phyloP scores from a whole-genome alignment of 2,797 vertebrate species.

The Lates japonicus region DNA sequence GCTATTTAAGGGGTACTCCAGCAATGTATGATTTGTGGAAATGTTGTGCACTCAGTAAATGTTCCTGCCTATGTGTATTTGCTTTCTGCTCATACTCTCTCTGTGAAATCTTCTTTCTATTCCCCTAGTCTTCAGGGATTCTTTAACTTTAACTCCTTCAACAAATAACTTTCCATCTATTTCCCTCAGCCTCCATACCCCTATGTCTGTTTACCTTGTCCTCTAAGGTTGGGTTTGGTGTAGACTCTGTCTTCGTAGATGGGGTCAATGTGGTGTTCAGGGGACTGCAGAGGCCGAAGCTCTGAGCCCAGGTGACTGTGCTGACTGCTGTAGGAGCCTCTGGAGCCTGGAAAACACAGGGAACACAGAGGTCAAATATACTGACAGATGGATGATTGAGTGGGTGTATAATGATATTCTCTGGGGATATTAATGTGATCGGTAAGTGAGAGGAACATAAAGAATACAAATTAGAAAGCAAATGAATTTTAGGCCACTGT shows the following conservation, averaged over 20 bases:
- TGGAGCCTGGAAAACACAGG: slow-evolving; percentile 87
- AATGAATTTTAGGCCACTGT: not conserved
- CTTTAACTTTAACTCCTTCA: slow-evolving; percentile 14
- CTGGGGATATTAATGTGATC: not conserved
- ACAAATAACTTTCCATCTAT: slow-evolving; percentile 18
- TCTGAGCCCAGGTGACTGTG: slow-evolving; percentile 97
- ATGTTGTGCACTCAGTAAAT: not conserved
- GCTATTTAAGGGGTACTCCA: not conserved
- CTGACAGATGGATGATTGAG: not conserved
- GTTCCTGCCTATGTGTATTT: slow-evolving; percentile 1
- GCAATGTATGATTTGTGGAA: not conserved
- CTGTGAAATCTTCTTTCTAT: not conserved
- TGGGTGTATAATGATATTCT: not conserved
- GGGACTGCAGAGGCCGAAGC: slow-evolving; percentile 96
- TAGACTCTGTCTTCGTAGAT: slow-evolving; percentile 99
- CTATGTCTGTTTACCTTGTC: slow-evolving; percentile 89
- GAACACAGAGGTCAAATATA: slow-evolving; percentile 5
- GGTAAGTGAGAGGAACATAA: not conserved
- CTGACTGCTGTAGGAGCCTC: slow-evolving; percentile 97
- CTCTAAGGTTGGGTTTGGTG: slow-evolving; percentile 97
- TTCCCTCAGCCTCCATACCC: not conserved
- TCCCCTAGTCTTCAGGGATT: slow-evolving; percentile 12
- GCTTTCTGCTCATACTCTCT: not conserved
- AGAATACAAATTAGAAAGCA: not conserved
- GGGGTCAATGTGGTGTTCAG: slow-evolving; percentile 98